A percentile compares a stretch with the other conserved stretches of the same genome.
Conservation (phyloP, 2,888 invertebrate genomes). For the Cinara cedri region DNA sequence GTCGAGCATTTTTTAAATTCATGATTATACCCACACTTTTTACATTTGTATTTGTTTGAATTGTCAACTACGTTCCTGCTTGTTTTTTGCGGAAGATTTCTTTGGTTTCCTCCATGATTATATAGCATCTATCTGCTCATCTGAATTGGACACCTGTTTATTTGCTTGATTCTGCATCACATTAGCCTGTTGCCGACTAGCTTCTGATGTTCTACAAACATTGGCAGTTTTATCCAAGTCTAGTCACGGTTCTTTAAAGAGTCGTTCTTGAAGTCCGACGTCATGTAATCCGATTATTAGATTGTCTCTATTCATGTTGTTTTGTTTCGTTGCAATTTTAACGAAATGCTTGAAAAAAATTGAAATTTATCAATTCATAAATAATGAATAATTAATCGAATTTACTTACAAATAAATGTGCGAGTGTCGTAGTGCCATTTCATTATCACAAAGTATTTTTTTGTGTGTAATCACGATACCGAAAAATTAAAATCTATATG, state of each 20-base stretch:
- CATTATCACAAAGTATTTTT: no score
- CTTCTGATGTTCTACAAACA: background rate
- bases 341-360: no score
- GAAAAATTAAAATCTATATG: no score
- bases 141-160: background rate
- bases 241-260: background rate
- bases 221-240: background rate
- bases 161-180: background rate
- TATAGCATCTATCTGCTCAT: background rate
- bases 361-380: no score
- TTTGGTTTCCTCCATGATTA: background rate
- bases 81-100: background rate
- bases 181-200: background rate
- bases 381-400: no score
- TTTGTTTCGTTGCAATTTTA: background rate
- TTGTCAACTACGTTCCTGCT: background rate
- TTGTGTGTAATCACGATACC: no score
- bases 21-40: no score
- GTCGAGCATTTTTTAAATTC: no score
- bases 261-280: constrained; percentile 1
- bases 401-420: no score
- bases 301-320: background rate
- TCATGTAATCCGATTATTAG: background rate
- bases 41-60: background rate
- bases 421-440: no score